phyloP scores from a whole-genome alignment of 2,888 invertebrate species.

The Opisthograptis luteolata region DNA sequence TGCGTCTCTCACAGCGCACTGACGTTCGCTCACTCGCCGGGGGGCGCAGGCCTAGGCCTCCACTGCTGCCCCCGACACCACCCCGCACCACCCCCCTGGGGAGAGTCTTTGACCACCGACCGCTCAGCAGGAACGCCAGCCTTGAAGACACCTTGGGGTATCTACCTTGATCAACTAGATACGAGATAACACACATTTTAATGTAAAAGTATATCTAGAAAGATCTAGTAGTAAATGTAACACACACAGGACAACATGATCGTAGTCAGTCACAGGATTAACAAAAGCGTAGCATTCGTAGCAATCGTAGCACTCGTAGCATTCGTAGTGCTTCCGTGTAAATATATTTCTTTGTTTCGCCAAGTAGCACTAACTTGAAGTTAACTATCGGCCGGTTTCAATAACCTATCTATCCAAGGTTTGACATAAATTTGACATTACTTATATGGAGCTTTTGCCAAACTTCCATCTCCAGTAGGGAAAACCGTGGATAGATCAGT shows the following conservation, averaged over 20 bases:
- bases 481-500: too few relatives aligned
- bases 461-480: too few relatives aligned
- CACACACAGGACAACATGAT: too few relatives aligned
- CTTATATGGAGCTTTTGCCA: too few relatives aligned
- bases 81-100: constrained; percentile 52
- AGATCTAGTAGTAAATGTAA: too few relatives aligned
- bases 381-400: too few relatives aligned
- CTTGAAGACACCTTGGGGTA: constrained; percentile 87
- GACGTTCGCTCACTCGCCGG: constrained; percentile 81
- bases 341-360: background rate
- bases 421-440: too few relatives aligned
- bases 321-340: background rate
- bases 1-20: constrained; percentile 88
- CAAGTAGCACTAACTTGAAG: too few relatives aligned
- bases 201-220: too few relatives aligned
- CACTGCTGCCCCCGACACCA: constrained; percentile 51
- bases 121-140: constrained; percentile 77
- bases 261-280: too few relatives aligned
- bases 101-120: constrained; percentile 67
- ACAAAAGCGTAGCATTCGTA: background rate
- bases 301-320: constrained; percentile 4
- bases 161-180: constrained; percentile 84
- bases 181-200: too few relatives aligned
- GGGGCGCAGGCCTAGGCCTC: constrained; percentile 52
- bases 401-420: too few relatives aligned